Evolutionary conservation across 1,140 invertebrate species (phyloP), one percentile per base, ranked within the genome.

Genomic region (Sarcophaga peregrina): DNA sequence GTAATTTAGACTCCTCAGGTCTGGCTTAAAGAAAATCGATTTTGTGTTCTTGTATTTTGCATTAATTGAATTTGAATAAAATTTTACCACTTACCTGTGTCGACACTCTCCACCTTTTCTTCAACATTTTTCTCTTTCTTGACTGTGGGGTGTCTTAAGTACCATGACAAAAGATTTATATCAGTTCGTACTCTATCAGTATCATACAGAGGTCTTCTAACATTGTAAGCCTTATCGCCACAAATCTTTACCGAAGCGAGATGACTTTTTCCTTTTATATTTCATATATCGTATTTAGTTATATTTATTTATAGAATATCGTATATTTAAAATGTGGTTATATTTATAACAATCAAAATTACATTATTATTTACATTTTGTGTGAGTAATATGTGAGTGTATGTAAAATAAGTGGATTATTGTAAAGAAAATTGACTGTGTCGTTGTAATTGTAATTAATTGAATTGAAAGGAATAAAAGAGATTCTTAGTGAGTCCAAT

Each of bases 201-300:
- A 90, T 89, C 87, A 84, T 90, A 90, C 85, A 84, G 85, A 92
- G 86, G 94, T 92, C 86, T 93, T 87, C 96, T 93, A 86, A 93
- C 93, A 84, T 94, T 93, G 89, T 95, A 95, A 48, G 93, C 93
- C 89, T 93, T 95, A 85, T 94, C 95, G 85, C 95, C 95, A 87
- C 95, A 94, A 90, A 95, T 96, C 86, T 94, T 93, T 85, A 96
- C 92, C 90, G 95, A 95, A 58, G 96, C 93, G 87, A 96, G 91
- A 91, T 95, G 93, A 83, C 95, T 95, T 87, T 91, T 92, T 90
- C 93, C 93, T 94, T 87, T 48, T 84, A 80, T 84, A 84, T 85
- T 88, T 87, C n/a, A 25, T 68, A 68, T 68, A 68, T n/a, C 20
- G 9, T 68, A 50, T 78, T 78, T 78, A 78, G 8, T 50, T 52